Evolutionary conservation across 1,140 invertebrate genomes (phyloP), one percentile per base, ranked within the genome.

Genomic region (Drosophila saltans): DNA sequence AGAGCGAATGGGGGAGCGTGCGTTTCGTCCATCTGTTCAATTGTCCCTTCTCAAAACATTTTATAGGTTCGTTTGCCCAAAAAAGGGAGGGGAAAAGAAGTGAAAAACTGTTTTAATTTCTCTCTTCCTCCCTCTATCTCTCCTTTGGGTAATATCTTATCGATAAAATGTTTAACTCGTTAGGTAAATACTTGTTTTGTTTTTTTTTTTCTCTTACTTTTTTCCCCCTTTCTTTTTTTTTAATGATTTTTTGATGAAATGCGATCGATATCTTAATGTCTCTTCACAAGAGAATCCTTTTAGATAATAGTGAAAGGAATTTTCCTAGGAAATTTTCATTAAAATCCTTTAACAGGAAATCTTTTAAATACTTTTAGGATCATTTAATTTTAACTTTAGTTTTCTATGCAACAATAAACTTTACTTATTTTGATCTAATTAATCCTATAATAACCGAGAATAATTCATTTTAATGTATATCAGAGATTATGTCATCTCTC

Each of bases 1-100:
- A 71, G 56, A 58, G 52, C 59, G 64, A 62, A 55, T 62, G 72
- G 75, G 69, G 69, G 75, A 59, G 33, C 33, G 33, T 36, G 33
- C 40, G 57, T 60, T 24, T 73, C 62, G 8, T 70, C 78, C 82
- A 85, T 72, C 82, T 85, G 82, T 85, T 84, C 63, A 58, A 36
- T 58, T 45, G 73, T 81, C 82, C 81, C 82, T 85, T 67, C 77
- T 81, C 78, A 75, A 72, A 74, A 69, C 57, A 81, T 64, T 84
- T 85, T 84, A 84, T 85, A 66, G 73, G 21, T 52, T 52, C 66
- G 72, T 66, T 65, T 66, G 63, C 59, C 16, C 16, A 16, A 16
- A 16, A 16, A 16, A 16, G 16, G 28, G 28, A 66, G 76, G 66
- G 45, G 16, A 36, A 36, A 3, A 36, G 68, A 72, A 83, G 52